These are phyloP conservation scores for Dermatophagoides farinae DNA, from an alignment of 1,140 invertebrate species.

Conservation along the genomic window DNA sequence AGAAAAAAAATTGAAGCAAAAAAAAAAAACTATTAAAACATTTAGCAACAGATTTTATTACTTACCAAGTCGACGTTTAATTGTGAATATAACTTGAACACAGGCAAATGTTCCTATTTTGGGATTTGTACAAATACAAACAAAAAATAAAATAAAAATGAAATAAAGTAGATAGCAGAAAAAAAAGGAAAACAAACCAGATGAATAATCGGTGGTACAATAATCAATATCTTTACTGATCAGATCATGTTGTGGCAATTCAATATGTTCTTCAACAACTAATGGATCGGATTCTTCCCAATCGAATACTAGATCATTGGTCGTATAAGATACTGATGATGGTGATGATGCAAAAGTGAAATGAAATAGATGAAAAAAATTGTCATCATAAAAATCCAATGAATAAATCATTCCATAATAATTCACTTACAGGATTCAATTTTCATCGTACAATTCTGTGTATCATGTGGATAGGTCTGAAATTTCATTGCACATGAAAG, in stretches of 20 bases:
- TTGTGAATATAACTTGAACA: constrained; percentile 58
- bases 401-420: neutral
- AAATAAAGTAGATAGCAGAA: neutral
- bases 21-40: no score
- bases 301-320: constrained; percentile 26
- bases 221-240: constrained; percentile 23
- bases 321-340: constrained; percentile 26
- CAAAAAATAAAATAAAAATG: neutral
- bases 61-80: constrained; percentile 61
- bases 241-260: constrained; percentile 27
- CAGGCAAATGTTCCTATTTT: constrained; percentile 75
- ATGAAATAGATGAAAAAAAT: constrained; percentile 9
- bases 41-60: no score
- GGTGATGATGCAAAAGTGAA: no score
- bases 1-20: no score
- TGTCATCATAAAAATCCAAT: neutral
- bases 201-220: constrained; percentile 27
- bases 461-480: constrained; percentile 54
- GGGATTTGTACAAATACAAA: constrained; percentile 25
- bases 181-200: constrained; percentile 20
- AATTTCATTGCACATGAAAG: constrained; percentile 82
- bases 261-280: constrained; percentile 25
- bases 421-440: constrained; percentile 25
- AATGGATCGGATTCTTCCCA: constrained; percentile 25
- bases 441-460: constrained; percentile 24